Base-by-base conservation (phyloP, 2,797 vertebrate genomes). In the Moxostoma hubbsi region DNA sequence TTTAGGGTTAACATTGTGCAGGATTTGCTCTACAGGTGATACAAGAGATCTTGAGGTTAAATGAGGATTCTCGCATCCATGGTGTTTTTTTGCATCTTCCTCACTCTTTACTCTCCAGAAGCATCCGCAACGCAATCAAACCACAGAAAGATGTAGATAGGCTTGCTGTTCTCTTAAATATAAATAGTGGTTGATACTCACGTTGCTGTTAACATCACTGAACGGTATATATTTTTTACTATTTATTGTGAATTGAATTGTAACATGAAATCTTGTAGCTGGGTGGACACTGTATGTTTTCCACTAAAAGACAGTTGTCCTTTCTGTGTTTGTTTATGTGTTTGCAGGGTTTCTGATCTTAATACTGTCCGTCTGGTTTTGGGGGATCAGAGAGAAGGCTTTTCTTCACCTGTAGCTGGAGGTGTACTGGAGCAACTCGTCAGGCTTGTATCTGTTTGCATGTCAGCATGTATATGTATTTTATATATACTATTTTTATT, bases 91-190 rank as follows among this genome's bases (percentile, higher is more conserved):
- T 99, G 81, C 94, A 95, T 85, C 94, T 98, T 76, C 92, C 95
- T 5, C 86, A 92, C n/a, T 84, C 86, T 49, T 87, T 83, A 0
- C 88, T 89, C 18, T 95, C 93, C 87, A 93, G 87, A 84, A 92
- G 91, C 83, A 88, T 98, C 61, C 86, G 96, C 74, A 94, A 93
- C 24, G 82, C 95, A 53, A 91, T 99, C 83, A 95, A 92, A 81
- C 93, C 96, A 10, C 94, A 97, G 81, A 99, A 99, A 89, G 97
- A 99, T 75, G 92, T 98, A 58, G 96, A 98, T 99, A 93, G 93
- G 36, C 36, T 36, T 36, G 61, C 36, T 90, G 84, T 76, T 5
- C 9, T 61, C 1, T 18, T 50, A 47, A 10, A 4, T 36, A 4
- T 36, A 36, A 36, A 36, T 54, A 54, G 12, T 54, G 53, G 12